A percentile compares a stretch with the other conserved stretches of the same genome.
These are phyloP conservation scores for Rhodeus uyekii DNA, from an alignment of 2,797 vertebrate genomes.

Conservation along the genomic window DNA sequence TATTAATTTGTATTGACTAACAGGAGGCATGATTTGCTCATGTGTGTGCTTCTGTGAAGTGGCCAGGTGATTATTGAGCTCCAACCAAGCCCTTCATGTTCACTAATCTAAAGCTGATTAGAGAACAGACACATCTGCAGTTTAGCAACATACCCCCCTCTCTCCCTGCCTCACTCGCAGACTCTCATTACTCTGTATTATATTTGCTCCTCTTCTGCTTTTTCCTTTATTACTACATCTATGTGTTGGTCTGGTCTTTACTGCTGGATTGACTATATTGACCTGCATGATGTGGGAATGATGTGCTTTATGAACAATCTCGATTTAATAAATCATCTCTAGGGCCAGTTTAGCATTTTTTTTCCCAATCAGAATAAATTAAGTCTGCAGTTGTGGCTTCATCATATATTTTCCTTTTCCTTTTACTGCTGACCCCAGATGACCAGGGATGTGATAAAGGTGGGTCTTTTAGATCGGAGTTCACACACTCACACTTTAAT, in stretches of 20 bases:
- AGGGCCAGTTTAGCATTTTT: neutral
- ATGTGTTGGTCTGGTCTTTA: neutral
- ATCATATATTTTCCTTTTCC: slow-evolving; percentile 56
- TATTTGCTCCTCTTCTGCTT: slow-evolving; percentile 46
- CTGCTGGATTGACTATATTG: neutral
- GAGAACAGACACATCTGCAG: slow-evolving; percentile 66
- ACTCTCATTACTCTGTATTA: neutral
- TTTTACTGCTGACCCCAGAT: slow-evolving; percentile 82
- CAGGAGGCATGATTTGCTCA: neutral
- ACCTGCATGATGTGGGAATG: neutral
- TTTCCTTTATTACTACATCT: slow-evolving; percentile 19
- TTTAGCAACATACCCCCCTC: slow-evolving; percentile 62
- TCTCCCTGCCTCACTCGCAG: neutral
- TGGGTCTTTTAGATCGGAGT: slow-evolving; percentile 71
- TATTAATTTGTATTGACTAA: slow-evolving; percentile 17
- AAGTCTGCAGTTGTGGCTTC: neutral
- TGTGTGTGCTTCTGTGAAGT: slow-evolving; percentile 44
- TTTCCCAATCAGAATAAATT: neutral
- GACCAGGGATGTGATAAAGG: slow-evolving; percentile 97
- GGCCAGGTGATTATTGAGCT: slow-evolving; percentile 63
- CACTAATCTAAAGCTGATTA: slow-evolving; percentile 73
- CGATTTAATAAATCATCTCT: neutral
- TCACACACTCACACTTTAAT: neutral
- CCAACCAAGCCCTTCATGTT: slow-evolving; percentile 53
- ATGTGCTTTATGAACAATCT: neutral